Conservation (phyloP, 2,113 vertebrate genomes). For the Corythornis cristatus region DNA sequence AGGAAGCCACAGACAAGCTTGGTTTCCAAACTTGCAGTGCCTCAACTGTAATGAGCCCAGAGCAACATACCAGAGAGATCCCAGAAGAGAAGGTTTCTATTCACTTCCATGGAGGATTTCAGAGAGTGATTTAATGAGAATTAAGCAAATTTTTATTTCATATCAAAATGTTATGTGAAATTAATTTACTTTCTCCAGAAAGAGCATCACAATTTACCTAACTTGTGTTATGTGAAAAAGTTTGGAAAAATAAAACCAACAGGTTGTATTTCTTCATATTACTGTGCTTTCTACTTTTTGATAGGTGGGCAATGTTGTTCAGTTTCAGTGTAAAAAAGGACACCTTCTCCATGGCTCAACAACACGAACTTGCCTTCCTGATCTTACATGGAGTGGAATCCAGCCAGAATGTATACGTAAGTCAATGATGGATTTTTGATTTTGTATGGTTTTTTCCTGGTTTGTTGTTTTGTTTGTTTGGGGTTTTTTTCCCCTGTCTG, state of each 20-base stretch:
- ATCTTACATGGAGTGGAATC: slow-evolving; percentile 93
- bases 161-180: not conserved
- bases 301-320: slow-evolving; percentile 91
- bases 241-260: not conserved
- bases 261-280: not conserved
- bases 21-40: not conserved
- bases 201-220: not conserved
- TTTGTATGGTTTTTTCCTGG: not conserved
- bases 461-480: too few species aligned
- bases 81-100: rapidly evolving
- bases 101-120: not conserved
- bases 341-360: slow-evolving; percentile 96
- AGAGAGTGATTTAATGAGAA: not conserved
- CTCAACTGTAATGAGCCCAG: not conserved
- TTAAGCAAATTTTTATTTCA: not conserved
- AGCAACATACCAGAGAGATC: not conserved
- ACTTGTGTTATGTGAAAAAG: not conserved
- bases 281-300: not conserved
- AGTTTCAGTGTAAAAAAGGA: slow-evolving; percentile 94
- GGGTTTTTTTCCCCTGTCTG: slow-evolving; percentile 64
- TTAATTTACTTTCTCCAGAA: not conserved
- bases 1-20: not conserved
- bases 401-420: slow-evolving; percentile 95
- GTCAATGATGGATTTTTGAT: not conserved
- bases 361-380: slow-evolving; percentile 91